These are phyloP conservation scores for Brachypodius melanocephalos DNA, from an alignment of 2,113 vertebrate species.

Conservation along the genomic window DNA sequence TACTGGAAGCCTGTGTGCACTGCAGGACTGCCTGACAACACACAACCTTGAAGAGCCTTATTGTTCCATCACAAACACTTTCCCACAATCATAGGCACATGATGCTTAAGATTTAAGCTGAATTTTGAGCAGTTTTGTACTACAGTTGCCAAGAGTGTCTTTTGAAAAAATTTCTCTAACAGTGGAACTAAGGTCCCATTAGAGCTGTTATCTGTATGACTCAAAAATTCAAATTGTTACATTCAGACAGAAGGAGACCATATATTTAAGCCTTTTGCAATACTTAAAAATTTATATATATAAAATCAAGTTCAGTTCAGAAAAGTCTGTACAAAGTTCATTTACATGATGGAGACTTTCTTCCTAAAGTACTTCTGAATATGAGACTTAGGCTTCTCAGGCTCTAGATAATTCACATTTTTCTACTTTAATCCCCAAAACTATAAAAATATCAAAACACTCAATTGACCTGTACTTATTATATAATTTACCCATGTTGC, in stretches of 20 bases:
- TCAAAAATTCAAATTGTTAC: not conserved
- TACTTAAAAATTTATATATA: not conserved
- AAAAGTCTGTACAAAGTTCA: not conserved
- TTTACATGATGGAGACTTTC: not conserved
- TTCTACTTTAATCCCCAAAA: not conserved
- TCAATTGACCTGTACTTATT: not conserved
- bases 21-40: not conserved
- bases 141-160: rapidly evolving
- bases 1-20: not conserved
- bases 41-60: not conserved
- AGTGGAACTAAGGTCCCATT: not conserved
- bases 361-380: not conserved
- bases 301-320: not conserved
- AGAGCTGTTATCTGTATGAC: not conserved
- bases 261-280: not conserved
- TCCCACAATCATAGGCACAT: not conserved
- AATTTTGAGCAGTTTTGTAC: not conserved
- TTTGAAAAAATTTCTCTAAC: not conserved
- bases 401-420: not conserved
- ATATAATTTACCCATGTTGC: not conserved
- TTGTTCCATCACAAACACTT: not conserved
- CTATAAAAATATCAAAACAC: not conserved
- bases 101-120: not conserved
- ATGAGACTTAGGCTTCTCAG: not conserved
- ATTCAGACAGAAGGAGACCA: not conserved